Evolutionary conservation across 2,888 invertebrate genomes (phyloP).

Genomic region (Cephus pygmeus): DNA sequence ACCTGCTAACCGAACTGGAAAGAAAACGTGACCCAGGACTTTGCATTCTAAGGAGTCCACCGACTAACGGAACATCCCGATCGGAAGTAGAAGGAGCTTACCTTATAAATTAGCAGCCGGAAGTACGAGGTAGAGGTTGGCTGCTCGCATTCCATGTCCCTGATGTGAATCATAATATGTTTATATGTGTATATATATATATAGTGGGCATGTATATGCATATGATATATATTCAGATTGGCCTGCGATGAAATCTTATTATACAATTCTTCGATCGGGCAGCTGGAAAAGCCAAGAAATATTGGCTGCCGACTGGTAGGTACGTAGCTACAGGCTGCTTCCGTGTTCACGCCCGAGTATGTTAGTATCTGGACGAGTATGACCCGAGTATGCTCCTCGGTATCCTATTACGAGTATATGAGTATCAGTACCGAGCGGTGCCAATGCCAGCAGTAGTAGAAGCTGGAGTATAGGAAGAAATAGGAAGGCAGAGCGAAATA

Average conservation of each 20-base stretch:
- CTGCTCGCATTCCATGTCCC: background rate
- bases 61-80: background rate
- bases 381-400: background rate
- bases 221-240: background rate
- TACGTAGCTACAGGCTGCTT: conserved; percentile 37
- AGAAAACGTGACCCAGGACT: background rate
- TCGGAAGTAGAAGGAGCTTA: background rate
- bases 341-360: conserved; percentile 46
- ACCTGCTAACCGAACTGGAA: background rate
- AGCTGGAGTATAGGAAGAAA: background rate
- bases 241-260: background rate
- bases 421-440: background rate
- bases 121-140: background rate
- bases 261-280: background rate
- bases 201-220: no score
- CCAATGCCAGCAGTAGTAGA: background rate
- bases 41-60: background rate
- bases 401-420: background rate
- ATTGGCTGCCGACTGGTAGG: background rate
- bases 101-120: background rate
- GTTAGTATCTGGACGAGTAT: conserved; percentile 26
- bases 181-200: background rate
- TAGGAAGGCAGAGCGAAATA: background rate
- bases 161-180: background rate
- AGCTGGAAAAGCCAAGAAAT: background rate